Conservation (phyloP, 35 echinoderm and acorn worm genomes). For the Chiridota heheva region DNA sequence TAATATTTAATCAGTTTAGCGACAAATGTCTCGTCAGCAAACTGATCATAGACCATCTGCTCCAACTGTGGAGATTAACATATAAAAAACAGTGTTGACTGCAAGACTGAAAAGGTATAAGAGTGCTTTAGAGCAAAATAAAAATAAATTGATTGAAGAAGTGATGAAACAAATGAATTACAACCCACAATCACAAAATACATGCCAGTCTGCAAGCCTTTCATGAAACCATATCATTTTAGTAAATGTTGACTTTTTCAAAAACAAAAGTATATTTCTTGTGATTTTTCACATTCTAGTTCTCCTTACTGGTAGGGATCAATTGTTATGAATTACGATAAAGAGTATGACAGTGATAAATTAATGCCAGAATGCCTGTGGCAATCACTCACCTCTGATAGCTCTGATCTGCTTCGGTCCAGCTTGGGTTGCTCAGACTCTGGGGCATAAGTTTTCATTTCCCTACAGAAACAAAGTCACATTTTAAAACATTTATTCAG, state of each 20-base stretch:
- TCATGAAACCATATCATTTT: no score
- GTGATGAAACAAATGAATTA: no score
- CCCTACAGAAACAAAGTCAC: conserved; percentile 36
- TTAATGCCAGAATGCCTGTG: not conserved
- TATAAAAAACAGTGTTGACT: conserved; percentile 10
- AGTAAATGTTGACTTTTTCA: no score
- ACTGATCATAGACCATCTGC: conserved; percentile 59
- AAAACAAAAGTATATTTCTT: no score
- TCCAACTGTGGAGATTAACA: conserved; percentile 40
- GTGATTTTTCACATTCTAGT: no score
- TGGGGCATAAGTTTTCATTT: conserved; percentile 74
- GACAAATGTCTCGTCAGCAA: conserved; percentile 69
- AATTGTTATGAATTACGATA: no score
- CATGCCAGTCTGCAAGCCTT: no score
- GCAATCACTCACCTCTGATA: conserved; percentile 54
- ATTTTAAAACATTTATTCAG: not conserved
- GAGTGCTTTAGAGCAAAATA: not conserved
- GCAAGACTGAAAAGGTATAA: no score
- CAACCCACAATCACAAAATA: no score
- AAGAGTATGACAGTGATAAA: not conserved
- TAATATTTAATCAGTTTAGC: conserved; percentile 69
- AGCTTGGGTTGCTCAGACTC: conserved; percentile 86
- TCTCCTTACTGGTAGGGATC: no score
- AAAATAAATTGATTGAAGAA: no score
- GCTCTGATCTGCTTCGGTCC: conserved; percentile 79